Conservation (phyloP, 2,797 vertebrate genomes). For the Oreonectes daqikongensis region DNA sequence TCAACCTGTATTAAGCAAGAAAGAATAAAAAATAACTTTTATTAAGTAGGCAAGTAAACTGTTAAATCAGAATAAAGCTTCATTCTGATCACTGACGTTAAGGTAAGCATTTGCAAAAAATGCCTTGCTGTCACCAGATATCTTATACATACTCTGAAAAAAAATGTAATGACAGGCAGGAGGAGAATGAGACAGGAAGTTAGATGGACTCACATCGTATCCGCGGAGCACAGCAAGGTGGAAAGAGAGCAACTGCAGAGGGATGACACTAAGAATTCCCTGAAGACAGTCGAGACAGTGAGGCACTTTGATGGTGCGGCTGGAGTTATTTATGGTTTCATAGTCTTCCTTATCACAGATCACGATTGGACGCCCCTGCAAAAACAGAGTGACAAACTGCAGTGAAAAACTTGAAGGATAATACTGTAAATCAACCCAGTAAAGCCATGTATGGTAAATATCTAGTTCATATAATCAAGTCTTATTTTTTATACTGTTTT, state of each 20-base stretch:
- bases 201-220: slow-evolving; percentile 84
- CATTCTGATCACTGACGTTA: not conserved
- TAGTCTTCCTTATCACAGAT: slow-evolving; percentile 96
- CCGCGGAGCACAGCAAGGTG: slow-evolving; percentile 95
- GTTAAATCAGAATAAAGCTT: not conserved
- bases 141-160: not conserved
- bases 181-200: not conserved
- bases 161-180: slow-evolving; percentile 4
- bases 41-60: not conserved
- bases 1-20: slow-evolving; percentile 84
- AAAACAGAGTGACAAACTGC: not conserved
- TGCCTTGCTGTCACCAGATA: not conserved
- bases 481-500: not conserved
- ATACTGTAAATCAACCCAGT: too few species aligned
- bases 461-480: not conserved
- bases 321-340: slow-evolving; percentile 91
- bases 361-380: slow-evolving; percentile 91
- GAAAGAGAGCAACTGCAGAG: slow-evolving; percentile 95
- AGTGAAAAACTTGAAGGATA: not conserved
- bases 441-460: too few species aligned
- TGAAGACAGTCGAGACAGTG: slow-evolving; percentile 97
- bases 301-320: slow-evolving; percentile 92
- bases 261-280: slow-evolving; percentile 95
- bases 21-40: not conserved
- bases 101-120: too few species aligned